These are phyloP conservation scores for Holothuria leucospilota DNA, from an alignment of 53 echinoderm and acorn worm species.

Conservation along the genomic window DNA sequence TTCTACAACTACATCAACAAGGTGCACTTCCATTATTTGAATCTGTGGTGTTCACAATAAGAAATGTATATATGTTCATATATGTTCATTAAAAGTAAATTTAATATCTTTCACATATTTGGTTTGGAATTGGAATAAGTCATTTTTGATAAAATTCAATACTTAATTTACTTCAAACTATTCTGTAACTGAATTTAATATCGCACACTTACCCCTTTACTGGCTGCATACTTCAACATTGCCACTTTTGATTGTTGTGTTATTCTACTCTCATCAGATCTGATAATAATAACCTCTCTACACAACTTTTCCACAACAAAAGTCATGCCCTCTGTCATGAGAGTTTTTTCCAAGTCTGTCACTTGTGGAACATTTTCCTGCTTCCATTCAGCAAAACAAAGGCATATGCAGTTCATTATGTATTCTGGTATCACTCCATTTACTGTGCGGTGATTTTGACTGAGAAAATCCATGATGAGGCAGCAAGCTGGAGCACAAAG, in stretches of 20 bases:
- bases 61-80: no score
- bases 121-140: not conserved
- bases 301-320: not conserved
- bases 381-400: not conserved
- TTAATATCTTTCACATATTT: not conserved
- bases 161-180: not conserved
- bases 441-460: not conserved
- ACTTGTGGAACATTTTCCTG: not conserved
- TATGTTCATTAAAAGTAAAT: no score
- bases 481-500: not conserved
- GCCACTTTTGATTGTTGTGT: not conserved
- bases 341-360: no score
- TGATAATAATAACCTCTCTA: not conserved
- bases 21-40: not conserved
- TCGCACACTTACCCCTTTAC: not conserved
- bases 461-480: not conserved
- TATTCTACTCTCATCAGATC: not conserved
- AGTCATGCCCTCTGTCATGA: not conserved
- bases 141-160: not conserved
- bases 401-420: constrained; percentile 4
- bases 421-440: constrained; percentile 9
- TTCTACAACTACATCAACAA: constrained; percentile 7
- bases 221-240: not conserved
- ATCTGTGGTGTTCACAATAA: not conserved
- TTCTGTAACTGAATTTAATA: no score